Conservation (phyloP, 2,113 vertebrate genomes). For the Plecotus auritus region DNA sequence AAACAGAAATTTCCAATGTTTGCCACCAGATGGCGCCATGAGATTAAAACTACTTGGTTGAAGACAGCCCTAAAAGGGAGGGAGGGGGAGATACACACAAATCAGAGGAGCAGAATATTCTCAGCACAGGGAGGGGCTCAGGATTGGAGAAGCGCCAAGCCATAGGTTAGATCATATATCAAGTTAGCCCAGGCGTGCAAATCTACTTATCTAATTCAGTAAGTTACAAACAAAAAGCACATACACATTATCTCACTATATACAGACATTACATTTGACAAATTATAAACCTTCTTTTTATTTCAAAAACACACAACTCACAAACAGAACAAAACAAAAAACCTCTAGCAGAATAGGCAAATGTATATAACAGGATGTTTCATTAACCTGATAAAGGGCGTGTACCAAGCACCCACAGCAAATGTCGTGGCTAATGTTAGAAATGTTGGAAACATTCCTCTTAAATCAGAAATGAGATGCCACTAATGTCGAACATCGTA, state of each 20-base stretch:
- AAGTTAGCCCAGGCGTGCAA: background rate
- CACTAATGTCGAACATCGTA: background rate
- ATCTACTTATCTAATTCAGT: background rate
- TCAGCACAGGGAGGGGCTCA: background rate
- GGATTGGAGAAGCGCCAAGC: background rate
- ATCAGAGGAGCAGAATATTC: background rate
- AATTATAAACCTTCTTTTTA: background rate
- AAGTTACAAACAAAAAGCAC: background rate
- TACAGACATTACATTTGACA: background rate
- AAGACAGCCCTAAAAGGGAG: background rate
- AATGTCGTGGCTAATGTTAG: background rate
- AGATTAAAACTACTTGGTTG: background rate
- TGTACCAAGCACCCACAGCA: background rate
- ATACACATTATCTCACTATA: background rate
- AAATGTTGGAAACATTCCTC: background rate
- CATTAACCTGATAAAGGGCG: background rate
- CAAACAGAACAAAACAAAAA: background rate
- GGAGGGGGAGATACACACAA: accelerated
- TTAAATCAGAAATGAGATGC: background rate
- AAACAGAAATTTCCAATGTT: background rate
- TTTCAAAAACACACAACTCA: background rate
- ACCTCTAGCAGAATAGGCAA: background rate
- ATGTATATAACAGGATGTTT: background rate
- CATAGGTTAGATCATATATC: background rate
- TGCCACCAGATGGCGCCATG: slow-evolving; percentile 51